Conservation (phyloP, 2,797 vertebrate genomes). For the Neostethus bicornis region DNA sequence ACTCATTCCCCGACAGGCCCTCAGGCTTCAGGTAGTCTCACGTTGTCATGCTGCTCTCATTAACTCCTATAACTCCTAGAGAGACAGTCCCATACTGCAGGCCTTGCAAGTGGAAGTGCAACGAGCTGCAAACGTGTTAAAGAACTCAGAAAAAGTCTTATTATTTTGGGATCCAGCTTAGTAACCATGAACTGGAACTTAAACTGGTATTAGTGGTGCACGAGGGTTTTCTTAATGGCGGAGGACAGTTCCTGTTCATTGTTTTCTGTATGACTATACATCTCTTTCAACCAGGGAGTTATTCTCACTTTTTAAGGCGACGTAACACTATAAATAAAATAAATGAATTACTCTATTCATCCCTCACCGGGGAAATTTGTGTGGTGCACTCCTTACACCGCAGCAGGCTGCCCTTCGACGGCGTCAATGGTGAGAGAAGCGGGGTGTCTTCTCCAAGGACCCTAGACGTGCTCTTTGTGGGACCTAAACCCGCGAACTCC, state of each 20-base stretch:
- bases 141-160: conserved; percentile 10
- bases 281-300: too few species aligned
- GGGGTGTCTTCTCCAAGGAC: too few species aligned
- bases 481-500: too few species aligned
- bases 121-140: conserved; percentile 53
- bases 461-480: too few species aligned
- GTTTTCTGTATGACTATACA: too few species aligned
- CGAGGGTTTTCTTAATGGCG: neutral
- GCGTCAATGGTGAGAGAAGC: too few species aligned
- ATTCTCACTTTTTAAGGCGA: too few species aligned
- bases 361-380: too few species aligned
- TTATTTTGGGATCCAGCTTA: conserved; percentile 26
- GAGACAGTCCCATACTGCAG: conserved; percentile 61
- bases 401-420: too few species aligned
- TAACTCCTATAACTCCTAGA: conserved; percentile 75
- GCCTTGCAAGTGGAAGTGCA: conserved; percentile 53
- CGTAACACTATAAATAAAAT: too few species aligned
- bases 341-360: too few species aligned
- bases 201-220: neutral
- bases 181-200: conserved; percentile 10
- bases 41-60: conserved; percentile 76
- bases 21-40: conserved; percentile 71
- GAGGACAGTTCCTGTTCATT: neutral
- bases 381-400: too few species aligned
- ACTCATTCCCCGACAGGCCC: conserved; percentile 77